Evolutionary conservation across 2,113 vertebrate genomes (phyloP).

Genomic region (Euleptes europaea): DNA sequence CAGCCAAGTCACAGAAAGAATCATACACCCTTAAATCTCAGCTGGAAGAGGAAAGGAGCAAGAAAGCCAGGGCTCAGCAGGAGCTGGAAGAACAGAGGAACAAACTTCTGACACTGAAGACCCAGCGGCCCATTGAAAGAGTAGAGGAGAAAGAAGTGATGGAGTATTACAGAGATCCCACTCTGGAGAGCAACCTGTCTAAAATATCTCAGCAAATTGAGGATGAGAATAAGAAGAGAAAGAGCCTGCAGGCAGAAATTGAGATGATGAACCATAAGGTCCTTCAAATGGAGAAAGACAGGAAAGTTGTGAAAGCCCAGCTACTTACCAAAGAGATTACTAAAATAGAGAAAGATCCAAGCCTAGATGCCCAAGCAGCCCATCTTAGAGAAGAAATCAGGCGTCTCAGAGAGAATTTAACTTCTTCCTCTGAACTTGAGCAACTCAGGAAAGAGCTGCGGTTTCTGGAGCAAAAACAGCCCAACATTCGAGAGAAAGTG

Average conservation of each 20-base stretch:
- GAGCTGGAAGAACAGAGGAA: slow-evolving; percentile 79
- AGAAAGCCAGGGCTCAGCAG: slow-evolving; percentile 70
- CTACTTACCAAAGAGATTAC: slow-evolving; percentile 94
- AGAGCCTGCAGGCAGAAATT: slow-evolving; percentile 76
- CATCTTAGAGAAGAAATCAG: slow-evolving; percentile 80
- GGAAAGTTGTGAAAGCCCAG: slow-evolving; percentile 76
- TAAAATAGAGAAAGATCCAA: slow-evolving; percentile 89
- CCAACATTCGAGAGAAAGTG: slow-evolving; percentile 85
- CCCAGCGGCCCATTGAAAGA: slow-evolving; percentile 86
- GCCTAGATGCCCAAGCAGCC: slow-evolving; percentile 82
- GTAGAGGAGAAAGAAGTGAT: slow-evolving; percentile 92
- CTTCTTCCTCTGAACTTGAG: slow-evolving; percentile 71
- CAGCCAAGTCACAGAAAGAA: slow-evolving; percentile 59
- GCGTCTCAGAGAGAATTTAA: slow-evolving; percentile 71
- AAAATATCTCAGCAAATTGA: slow-evolving; percentile 74
- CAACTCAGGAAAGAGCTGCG: slow-evolving; percentile 81
- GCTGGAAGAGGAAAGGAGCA: slow-evolving; percentile 82
- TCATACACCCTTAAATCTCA: slow-evolving; percentile 72
- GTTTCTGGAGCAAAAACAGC: slow-evolving; percentile 83
- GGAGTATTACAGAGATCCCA: slow-evolving; percentile 90
- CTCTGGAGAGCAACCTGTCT: slow-evolving; percentile 78
- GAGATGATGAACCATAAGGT: slow-evolving; percentile 76
- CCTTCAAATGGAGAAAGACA: slow-evolving; percentile 73
- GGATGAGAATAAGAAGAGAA: slow-evolving; percentile 75
- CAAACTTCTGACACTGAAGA: slow-evolving; percentile 84